Evolutionary conservation across 2,113 vertebrate species (phyloP), one percentile per base, ranked within the genome.

Genomic region (Rattus rattus): DNA sequence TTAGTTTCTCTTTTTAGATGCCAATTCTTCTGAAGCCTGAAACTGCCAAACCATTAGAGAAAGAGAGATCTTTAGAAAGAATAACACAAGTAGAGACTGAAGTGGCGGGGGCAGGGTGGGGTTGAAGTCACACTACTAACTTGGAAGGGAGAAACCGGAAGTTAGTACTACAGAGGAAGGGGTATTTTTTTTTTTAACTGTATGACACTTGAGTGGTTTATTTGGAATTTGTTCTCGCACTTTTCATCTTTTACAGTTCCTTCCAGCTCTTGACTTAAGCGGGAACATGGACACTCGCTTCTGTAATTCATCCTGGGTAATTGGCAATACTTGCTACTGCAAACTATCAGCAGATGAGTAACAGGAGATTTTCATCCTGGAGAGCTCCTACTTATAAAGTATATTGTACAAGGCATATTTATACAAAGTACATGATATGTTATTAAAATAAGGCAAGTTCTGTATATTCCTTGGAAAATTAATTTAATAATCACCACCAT

Each of bases 361-460:
- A 79, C 26, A 90, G 6, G 1, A 0, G 24, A 49, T 80, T 59
- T 61, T 2, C 2, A 2, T 19, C 1, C 2, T 20, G 12, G 83
- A 65, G 59, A 36, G 33, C 10, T 92, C 24, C 94, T 87, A 75
- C 20, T 67, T 92, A 63, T 97, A 90, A 52, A 85, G 2, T 6
- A 0, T 65, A 85, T 77, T 20, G 86, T 96, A 70, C 22, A n/a
- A 61, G 63, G 20, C 70, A 7, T 20, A 43, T 28, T 63, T 87
- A 54, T 52, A 72, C 24, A 92, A 80, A 92, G 39, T 81, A 69
- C 2, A 92, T 1, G 72, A 54, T 65, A 95, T 56, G 43, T 92
- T 93, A 54, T 39, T 89, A 87, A 97, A 96, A 72, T 90, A 92
- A 96, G 59, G 14, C 7, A 67, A 73, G 52, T 77, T 36, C 75